phyloP scores from a whole-genome alignment of 1,140 invertebrate species.

The Epicauta chinensis region DNA sequence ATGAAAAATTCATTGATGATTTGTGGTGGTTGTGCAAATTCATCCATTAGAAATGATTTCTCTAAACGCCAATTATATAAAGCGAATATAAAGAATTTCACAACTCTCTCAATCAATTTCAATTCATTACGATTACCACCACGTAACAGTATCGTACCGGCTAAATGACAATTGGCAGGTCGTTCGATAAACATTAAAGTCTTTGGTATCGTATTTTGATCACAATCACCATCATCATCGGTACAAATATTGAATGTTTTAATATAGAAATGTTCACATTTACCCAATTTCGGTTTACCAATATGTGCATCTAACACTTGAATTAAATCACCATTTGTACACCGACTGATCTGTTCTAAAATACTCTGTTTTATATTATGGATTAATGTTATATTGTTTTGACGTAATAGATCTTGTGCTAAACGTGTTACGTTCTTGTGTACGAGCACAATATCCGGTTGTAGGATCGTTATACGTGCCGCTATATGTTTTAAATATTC shows the following conservation, averaged over 20 bases:
- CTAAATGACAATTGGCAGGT: conserved; percentile 73
- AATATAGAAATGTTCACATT: conserved; percentile 81
- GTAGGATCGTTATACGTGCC: conserved; percentile 76
- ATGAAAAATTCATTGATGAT: conserved; percentile 41
- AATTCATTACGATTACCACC: conserved; percentile 74
- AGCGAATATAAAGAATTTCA: conserved; percentile 74
- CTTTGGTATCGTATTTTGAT: conserved; percentile 47
- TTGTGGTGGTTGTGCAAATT: conserved; percentile 46
- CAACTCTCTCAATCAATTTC: conserved; percentile 72
- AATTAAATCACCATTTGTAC: conserved; percentile 79
- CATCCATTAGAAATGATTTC: conserved; percentile 79
- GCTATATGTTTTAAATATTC: conserved; percentile 86
- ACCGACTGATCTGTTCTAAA: conserved; percentile 75
- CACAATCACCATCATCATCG: conserved; percentile 42
- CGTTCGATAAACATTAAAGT: conserved; percentile 93
- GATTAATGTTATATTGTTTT: conserved; percentile 76
- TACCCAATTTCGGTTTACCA: conserved; percentile 74
- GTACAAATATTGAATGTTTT: conserved; percentile 52
- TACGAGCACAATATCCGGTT: conserved; percentile 84
- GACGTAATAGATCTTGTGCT: conserved; percentile 80
- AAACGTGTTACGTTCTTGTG: conserved; percentile 83
- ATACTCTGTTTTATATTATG: conserved; percentile 83
- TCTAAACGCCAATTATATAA: conserved; percentile 90
- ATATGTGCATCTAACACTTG: conserved; percentile 87
- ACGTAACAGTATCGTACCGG: conserved; percentile 82